phyloP scores from a whole-genome alignment of 1,140 invertebrate species.

The Drosophila sulfurigaster region DNA sequence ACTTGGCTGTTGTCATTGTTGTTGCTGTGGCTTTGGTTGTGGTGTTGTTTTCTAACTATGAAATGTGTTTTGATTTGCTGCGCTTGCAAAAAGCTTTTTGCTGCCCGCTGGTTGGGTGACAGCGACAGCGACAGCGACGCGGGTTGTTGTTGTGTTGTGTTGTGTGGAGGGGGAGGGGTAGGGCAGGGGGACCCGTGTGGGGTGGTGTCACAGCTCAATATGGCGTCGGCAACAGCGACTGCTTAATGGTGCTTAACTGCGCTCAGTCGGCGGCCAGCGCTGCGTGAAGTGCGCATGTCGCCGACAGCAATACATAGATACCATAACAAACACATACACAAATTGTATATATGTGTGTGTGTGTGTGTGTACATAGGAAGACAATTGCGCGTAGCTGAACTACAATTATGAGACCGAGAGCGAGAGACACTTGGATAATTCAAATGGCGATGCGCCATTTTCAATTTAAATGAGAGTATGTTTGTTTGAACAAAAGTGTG shows the following conservation, averaged over 20 bases:
- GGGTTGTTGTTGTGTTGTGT: not conserved
- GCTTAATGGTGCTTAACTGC: constrained; percentile 78
- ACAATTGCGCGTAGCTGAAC: constrained; percentile 50
- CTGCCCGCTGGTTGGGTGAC: constrained; percentile 73
- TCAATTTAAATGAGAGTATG: not conserved
- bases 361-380: constrained; percentile 69
- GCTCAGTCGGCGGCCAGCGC: constrained; percentile 38
- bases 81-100: constrained; percentile 74
- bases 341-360: constrained; percentile 20
- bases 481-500: not conserved
- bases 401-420: constrained; percentile 50
- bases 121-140: constrained; percentile 21
- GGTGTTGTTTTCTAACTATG: constrained; percentile 51
- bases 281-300: constrained; percentile 77
- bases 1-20: constrained; percentile 30
- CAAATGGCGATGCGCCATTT: constrained; percentile 48
- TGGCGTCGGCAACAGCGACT: constrained; percentile 61
- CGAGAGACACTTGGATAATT: constrained; percentile 34
- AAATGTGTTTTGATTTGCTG: constrained; percentile 84
- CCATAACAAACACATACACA: constrained; percentile 1
- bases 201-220: constrained; percentile 55
- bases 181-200: constrained; percentile 8
- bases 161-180: too few relatives aligned
- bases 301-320: constrained; percentile 41
- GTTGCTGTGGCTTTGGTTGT: constrained; percentile 16